These are phyloP conservation scores for Rallus crepitans DNA, from an alignment of 2,797 vertebrate genomes.

Conservation along the genomic window DNA sequence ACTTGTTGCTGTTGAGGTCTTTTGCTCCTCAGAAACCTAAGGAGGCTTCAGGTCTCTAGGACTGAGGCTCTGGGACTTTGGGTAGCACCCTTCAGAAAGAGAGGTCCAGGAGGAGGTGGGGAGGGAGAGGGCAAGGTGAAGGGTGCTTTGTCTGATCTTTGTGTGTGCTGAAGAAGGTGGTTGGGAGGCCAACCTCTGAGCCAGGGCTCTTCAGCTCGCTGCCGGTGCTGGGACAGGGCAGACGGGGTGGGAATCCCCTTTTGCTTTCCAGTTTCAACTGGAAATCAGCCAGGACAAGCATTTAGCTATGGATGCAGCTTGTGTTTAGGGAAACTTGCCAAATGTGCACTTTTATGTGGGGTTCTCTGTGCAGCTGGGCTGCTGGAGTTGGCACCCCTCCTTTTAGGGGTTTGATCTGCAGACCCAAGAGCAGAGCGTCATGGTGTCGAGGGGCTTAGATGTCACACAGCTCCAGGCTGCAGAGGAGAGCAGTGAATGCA, in stretches of 20 bases:
- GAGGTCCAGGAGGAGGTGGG: too few relatives aligned
- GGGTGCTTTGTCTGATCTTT: neutral
- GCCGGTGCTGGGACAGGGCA: neutral
- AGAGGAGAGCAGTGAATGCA: neutral
- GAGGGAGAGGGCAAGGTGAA: neutral
- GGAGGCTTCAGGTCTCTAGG: neutral
- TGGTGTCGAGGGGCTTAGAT: fast-evolving
- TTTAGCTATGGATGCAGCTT: neutral
- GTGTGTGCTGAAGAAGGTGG: neutral
- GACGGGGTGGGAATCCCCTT: neutral
- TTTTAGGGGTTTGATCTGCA: neutral
- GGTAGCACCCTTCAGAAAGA: neutral
- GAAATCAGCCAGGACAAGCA: neutral
- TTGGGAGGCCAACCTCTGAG: neutral
- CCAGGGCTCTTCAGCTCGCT: neutral
- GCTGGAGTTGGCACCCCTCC: neutral
- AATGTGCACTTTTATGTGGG: neutral
- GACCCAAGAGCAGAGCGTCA: fast-evolving
- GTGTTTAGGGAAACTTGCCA: neutral
- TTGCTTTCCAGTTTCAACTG: neutral
- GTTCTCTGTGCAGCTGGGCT: neutral
- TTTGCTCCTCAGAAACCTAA: neutral
- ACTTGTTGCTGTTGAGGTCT: fast-evolving
- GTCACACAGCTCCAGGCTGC: neutral
- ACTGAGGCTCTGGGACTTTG: too few relatives aligned